Evolutionary conservation across 2,888 invertebrate genomes (phyloP).

Genomic region (Drosophila seclusa): DNA sequence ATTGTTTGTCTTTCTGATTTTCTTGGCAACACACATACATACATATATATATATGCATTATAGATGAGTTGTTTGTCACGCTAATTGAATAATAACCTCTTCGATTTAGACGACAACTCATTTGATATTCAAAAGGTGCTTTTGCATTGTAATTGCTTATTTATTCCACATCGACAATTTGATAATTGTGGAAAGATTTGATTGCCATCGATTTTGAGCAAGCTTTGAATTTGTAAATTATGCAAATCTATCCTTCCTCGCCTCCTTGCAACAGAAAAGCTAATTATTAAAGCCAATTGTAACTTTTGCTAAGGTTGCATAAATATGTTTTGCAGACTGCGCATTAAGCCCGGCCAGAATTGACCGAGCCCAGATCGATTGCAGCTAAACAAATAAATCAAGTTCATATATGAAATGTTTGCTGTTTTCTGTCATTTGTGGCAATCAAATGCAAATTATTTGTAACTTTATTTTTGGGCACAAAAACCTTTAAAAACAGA

Average conservation of each 20-base stretch:
- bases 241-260: neutral
- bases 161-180: conserved; percentile 13
- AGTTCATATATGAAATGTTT: conserved; percentile 43
- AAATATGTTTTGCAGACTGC: neutral
- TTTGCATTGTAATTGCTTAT: conserved; percentile 10
- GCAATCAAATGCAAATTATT: conserved; percentile 74
- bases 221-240: neutral
- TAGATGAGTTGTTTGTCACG: conserved; percentile 55
- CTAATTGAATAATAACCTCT: conserved; percentile 67
- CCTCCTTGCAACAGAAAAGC: neutral
- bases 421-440: conserved; percentile 63
- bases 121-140: conserved; percentile 9
- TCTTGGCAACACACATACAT: neutral
- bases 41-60: conserved; percentile 38
- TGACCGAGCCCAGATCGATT: conserved; percentile 18
- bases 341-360: neutral
- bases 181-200: conserved; percentile 7
- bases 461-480: conserved; percentile 60
- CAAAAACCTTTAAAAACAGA: neutral
- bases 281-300: neutral
- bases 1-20: conserved; percentile 15
- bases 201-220: conserved; percentile 16
- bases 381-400: conserved; percentile 66
- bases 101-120: conserved; percentile 25
- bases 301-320: neutral